These are phyloP conservation scores for Nematolebias whitei DNA, from an alignment of 2,113 vertebrate species.

Conservation along the genomic window DNA sequence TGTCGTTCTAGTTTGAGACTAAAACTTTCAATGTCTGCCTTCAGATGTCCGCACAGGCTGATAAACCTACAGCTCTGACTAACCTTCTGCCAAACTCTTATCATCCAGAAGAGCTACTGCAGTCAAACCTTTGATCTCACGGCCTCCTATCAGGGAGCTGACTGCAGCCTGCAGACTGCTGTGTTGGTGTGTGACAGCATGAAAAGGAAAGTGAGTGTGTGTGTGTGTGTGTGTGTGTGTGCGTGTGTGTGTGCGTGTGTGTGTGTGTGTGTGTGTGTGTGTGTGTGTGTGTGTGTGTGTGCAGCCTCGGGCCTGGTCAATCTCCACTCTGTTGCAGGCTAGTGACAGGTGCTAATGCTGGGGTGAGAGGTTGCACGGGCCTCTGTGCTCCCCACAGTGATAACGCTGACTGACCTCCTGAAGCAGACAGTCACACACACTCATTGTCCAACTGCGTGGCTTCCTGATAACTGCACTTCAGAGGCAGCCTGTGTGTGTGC, in stretches of 20 bases:
- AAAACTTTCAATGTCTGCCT: constrained; percentile 29
- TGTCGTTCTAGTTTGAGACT: constrained; percentile 9
- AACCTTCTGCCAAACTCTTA: constrained; percentile 78
- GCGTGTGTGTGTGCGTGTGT: neutral
- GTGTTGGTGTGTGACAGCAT: too few relatives aligned
- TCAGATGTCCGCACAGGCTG: constrained; percentile 40
- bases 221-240: neutral
- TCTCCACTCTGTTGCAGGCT: constrained; percentile 54
- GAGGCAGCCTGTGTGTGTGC: constrained; percentile 45
- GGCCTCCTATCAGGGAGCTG: constrained; percentile 86
- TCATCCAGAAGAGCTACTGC: constrained; percentile 80
- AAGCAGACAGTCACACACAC: constrained; percentile 44
- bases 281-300: neutral
- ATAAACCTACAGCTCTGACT: constrained; percentile 54
- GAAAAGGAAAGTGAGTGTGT: too few relatives aligned
- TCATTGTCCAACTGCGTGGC: constrained; percentile 30
- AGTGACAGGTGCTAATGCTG: constrained; percentile 74
- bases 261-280: neutral
- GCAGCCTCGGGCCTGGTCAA: constrained; percentile 46
- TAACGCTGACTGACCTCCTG: constrained; percentile 56
- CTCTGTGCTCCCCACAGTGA: constrained; percentile 58
- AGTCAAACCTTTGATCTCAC: constrained; percentile 91
- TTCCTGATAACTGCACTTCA: constrained; percentile 65
- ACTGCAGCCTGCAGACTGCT: constrained; percentile 22
- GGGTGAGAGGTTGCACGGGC: constrained; percentile 70